Conservation (phyloP, 2,797 vertebrate species). For the Falco naumanni region DNA sequence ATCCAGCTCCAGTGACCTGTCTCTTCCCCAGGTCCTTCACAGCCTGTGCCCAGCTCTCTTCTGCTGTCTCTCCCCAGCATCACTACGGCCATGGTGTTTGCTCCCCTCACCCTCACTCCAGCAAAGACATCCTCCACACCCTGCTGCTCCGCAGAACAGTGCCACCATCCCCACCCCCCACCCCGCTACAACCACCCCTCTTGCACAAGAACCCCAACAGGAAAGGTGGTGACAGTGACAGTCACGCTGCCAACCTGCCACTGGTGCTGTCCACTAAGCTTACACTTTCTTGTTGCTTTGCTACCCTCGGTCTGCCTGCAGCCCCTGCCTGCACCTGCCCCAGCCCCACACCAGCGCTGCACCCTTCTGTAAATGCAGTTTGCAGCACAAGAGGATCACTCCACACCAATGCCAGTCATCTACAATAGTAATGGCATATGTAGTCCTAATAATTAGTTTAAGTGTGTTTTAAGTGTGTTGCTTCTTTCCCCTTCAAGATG, state of each 20-base stretch:
- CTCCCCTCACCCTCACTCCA: rapidly evolving
- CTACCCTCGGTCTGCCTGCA: too few species aligned
- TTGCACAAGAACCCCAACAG: background rate
- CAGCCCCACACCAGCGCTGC: background rate
- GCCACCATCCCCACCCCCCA: background rate
- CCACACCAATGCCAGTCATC: rapidly evolving
- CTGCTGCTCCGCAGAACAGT: background rate
- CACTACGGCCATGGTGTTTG: rapidly evolving
- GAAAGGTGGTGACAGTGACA: background rate
- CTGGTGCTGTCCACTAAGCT: background rate
- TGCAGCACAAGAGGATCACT: background rate
- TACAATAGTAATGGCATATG: rapidly evolving
- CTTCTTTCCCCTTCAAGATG: background rate
- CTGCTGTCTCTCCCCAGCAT: background rate
- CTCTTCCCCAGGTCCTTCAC: background rate
- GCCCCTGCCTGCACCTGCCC: background rate
- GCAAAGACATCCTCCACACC: rapidly evolving
- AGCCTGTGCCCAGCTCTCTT: background rate
- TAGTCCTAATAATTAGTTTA: background rate
- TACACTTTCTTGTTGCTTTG: rapidly evolving
- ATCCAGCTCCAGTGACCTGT: too few species aligned
- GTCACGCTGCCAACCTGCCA: rapidly evolving
- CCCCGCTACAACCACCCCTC: background rate
- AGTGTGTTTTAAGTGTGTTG: background rate
- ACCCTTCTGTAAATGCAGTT: rapidly evolving